Conservation (phyloP, 1,140 invertebrate species). For the Lanistes nyassanus region DNA sequence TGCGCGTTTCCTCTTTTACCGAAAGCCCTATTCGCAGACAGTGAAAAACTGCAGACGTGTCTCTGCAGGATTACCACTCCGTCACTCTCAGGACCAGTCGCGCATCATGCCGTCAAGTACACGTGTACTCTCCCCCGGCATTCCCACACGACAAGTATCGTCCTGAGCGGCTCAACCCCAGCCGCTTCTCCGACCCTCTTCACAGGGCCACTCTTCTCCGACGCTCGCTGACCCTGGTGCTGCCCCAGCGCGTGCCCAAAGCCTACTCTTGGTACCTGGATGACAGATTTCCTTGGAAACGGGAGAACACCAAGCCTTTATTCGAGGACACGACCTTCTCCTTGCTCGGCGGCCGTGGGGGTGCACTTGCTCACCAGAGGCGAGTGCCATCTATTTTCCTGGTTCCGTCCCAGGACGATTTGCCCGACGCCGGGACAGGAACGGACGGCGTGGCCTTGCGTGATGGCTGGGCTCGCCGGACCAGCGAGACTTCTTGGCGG, state of each 20-base stretch:
- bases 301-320: background rate
- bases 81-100: too few relatives aligned
- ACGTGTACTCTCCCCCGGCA: background rate
- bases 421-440: background rate
- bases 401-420: background rate
- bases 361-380: background rate
- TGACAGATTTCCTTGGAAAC: conserved; percentile 10
- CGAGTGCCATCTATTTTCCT: background rate
- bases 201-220: background rate
- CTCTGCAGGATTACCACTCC: too few relatives aligned
- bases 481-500: too few relatives aligned
- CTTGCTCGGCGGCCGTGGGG: background rate
- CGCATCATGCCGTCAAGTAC: too few relatives aligned
- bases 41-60: too few relatives aligned
- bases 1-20: too few relatives aligned
- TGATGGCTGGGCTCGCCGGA: background rate
- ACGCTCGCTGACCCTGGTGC: background rate
- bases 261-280: conserved; percentile 23
- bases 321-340: background rate
- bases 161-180: conserved; percentile 18
- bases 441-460: background rate
- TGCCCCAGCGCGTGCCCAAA: background rate
- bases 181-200: conserved; percentile 20
- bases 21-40: too few relatives aligned
- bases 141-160: background rate